Evolutionary conservation across 2,797 vertebrate genomes (phyloP), one percentile per base, ranked within the genome.

Genomic region (Sebastes steindachneri): DNA sequence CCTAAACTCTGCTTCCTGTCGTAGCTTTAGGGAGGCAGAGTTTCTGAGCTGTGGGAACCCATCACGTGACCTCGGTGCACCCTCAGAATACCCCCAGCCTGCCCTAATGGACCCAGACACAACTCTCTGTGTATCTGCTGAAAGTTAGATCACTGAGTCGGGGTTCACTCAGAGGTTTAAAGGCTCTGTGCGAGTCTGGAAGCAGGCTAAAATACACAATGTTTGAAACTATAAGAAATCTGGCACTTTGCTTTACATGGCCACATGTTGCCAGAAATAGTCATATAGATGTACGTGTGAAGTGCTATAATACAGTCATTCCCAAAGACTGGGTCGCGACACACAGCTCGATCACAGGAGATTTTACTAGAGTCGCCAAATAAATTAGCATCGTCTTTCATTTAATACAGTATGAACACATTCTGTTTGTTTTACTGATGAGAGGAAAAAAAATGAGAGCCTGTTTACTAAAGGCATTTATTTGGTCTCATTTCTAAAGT

Each of bases 1-100:
- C 77, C 74, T 76, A 80, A 91, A 91, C 79, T 85, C 68, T 72
- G 64, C 88, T 94, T 95, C 93, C 91, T 94, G 91, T 86, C 87
- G 64, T 88, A 80, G 90, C 86, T 88, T 88, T 73, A 66, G 79
- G 89, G 89, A 86, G 84, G 81, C 74, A 73, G 78, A 73, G 78
- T 73, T 88, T 82, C 28, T 70, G 78, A 87, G 74, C 53, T 84
- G 88, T 94, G 91, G 86, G 89, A 94, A 92, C 67, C 67, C 55
- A 59, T 87, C 84, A 86, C 51, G 55, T 89, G 88, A 90, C 90
- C 83, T 73, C 57, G n/a, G 63, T 68, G 78, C 88, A 85, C 86
- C 80, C 80, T 81, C 57, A 64, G 76, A 79, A 72, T 79, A 84
- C 80, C 77, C 72, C 58, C 64, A 59, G 68, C 53, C 68, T 59